These are phyloP conservation scores for Planococcus citri DNA, from an alignment of 1,140 invertebrate species.

Conservation along the genomic window DNA sequence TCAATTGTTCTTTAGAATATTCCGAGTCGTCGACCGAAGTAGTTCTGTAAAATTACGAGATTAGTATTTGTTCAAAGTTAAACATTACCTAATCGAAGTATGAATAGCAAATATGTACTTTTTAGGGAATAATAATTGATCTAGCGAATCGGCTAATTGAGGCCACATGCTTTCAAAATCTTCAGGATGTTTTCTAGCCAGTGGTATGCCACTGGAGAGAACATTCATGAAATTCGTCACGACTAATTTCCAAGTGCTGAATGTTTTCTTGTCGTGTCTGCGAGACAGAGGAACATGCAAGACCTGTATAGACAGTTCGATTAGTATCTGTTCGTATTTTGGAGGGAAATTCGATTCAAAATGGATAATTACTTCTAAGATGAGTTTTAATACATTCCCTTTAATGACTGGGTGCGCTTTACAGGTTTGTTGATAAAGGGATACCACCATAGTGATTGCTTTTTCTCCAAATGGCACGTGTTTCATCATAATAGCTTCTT, in stretches of 20 bases:
- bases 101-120: slow-evolving; percentile 40
- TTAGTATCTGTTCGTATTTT: not conserved
- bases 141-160: slow-evolving; percentile 68
- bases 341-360: not conserved
- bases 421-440: slow-evolving; percentile 69
- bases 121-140: slow-evolving; percentile 81
- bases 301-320: slow-evolving; percentile 35
- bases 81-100: too few relatives aligned
- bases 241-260: slow-evolving; percentile 74
- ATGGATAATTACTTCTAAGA: slow-evolving; percentile 42
- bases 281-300: slow-evolving; percentile 60
- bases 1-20: slow-evolving; percentile 29
- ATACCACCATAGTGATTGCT: slow-evolving; percentile 65
- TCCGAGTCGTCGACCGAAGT: not conserved
- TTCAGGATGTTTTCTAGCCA: slow-evolving; percentile 64
- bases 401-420: slow-evolving; percentile 58
- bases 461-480: slow-evolving; percentile 81
- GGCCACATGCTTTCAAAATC: slow-evolving; percentile 67
- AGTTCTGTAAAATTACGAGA: not conserved
- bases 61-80: too few relatives aligned
- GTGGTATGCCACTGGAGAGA: slow-evolving; percentile 69
- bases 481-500: slow-evolving; percentile 71
- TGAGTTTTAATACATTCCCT: slow-evolving; percentile 58
- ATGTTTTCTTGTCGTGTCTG: slow-evolving; percentile 71
- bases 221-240: slow-evolving; percentile 65